phyloP scores from a whole-genome alignment of 2,888 invertebrate species.

The Epinotia ramella region DNA sequence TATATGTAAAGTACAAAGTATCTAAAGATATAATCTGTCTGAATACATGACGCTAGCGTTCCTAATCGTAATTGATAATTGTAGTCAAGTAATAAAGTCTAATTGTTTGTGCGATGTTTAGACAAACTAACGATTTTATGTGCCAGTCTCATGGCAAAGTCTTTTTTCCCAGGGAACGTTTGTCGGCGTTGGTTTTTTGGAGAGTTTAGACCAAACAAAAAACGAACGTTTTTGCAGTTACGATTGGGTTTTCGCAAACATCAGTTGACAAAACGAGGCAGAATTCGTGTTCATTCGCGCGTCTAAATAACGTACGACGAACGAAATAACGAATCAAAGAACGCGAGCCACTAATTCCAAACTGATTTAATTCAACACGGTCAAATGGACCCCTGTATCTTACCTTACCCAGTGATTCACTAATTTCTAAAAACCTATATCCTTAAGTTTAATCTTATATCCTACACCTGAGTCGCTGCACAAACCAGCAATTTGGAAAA shows the following conservation, averaged over 20 bases:
- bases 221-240: background rate
- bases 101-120: background rate
- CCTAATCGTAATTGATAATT: conserved; percentile 14
- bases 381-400: too few relatives aligned
- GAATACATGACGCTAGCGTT: background rate
- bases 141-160: background rate
- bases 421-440: too few relatives aligned
- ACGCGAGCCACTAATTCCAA: too few relatives aligned
- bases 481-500: too few relatives aligned
- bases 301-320: too few relatives aligned
- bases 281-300: too few relatives aligned
- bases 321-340: too few relatives aligned
- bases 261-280: too few relatives aligned
- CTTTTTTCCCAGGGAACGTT: background rate
- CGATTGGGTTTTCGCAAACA: background rate
- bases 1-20: background rate
- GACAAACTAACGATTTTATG: background rate
- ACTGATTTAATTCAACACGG: too few relatives aligned
- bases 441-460: too few relatives aligned
- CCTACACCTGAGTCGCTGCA: too few relatives aligned
- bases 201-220: background rate
- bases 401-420: too few relatives aligned
- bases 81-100: background rate
- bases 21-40: conserved; percentile 2
- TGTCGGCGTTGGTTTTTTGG: background rate